Evolutionary conservation across 2,797 vertebrate species (phyloP), one percentile per base, ranked within the genome.

Genomic region (Psittacula derbiana): DNA sequence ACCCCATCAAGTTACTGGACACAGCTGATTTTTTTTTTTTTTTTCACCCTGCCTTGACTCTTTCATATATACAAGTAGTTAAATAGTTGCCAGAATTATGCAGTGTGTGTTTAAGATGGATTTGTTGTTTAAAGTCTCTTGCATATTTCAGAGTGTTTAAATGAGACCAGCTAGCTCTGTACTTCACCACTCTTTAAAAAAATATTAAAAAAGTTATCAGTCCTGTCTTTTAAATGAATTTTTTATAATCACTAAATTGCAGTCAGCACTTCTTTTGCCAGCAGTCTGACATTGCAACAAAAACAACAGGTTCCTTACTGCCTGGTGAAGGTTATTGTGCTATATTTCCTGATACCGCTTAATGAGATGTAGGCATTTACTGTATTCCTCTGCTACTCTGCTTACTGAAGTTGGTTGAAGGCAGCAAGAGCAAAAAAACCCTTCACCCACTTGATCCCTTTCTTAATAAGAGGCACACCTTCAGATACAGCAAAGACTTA

Each of bases 271-370:
- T 93, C n/a, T 62, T 91, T 95, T 95, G 86, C 95, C 88, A 93
- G 86, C 72, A 88, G 60, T 67, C 88, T 93, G 91, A 92, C 94
- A 47, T 84, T 93, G 52, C 73, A 95, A 74, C 11, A 49, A 87
- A 96, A 95, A 93, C 95, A 97, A 69, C 33, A 90, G 95, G 92
- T 95, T 97, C 96, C 92, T 96, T 86, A 80, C 88, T 93, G 95
- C 93, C 90, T 92, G 88, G 69, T 81, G 71, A 73, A 87, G 50
- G 80, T 93, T 87, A 65, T 93, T 83, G 80, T 92, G 73, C 73
- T 84, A 1, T 58, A 52, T 88, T 92, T 94, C 79, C 76, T 92
- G 85, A 91, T 91, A 80, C 24, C 21, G 44, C 84, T 92, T 88
- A 96, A 90, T 79, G 83, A 90, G 85, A 79, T 91, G 21, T 18